Percentiles rank a stretch among this genome's conserved stretches.
Evolutionary conservation across 2,113 vertebrate species (phyloP).

Genomic region (Clinocottus analis): DNA sequence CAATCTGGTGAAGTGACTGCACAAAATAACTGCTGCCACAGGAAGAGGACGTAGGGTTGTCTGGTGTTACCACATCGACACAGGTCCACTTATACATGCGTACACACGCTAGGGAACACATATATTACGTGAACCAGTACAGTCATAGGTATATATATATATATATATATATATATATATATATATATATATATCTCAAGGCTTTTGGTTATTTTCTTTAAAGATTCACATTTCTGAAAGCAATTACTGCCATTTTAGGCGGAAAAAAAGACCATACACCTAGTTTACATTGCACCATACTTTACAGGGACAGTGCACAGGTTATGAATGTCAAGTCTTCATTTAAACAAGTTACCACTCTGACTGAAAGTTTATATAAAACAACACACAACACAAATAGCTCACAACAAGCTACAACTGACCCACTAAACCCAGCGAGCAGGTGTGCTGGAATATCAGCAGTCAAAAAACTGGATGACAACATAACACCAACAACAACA

Average conservation of each 20-base stretch:
- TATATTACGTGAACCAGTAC: slow-evolving; percentile 48
- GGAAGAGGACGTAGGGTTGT: slow-evolving; percentile 3
- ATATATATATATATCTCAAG: not conserved
- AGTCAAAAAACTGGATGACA: not conserved
- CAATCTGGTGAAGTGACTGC: slow-evolving; percentile 47
- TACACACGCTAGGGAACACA: slow-evolving; percentile 1
- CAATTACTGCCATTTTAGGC: not conserved
- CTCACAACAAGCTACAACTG: not conserved
- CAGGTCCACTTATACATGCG: slow-evolving; percentile 11
- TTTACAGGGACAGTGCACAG: no score
- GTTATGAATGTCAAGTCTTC: not conserved
- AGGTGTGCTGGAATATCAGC: not conserved
- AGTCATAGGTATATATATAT: no score
- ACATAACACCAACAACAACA: not conserved
- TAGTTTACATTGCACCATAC: not conserved
- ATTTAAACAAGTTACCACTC: not conserved
- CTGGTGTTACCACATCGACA: slow-evolving; percentile 8
- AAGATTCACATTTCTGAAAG: not conserved
- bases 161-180: no score
- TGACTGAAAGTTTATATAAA: not conserved
- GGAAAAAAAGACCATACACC: not conserved
- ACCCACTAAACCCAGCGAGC: not conserved
- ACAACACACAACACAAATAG: not conserved
- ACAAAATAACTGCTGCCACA: slow-evolving; percentile 17
- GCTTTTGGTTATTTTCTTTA: not conserved